Conservation (phyloP, 2,888 invertebrate genomes). For the Phytoseiulus persimilis region DNA sequence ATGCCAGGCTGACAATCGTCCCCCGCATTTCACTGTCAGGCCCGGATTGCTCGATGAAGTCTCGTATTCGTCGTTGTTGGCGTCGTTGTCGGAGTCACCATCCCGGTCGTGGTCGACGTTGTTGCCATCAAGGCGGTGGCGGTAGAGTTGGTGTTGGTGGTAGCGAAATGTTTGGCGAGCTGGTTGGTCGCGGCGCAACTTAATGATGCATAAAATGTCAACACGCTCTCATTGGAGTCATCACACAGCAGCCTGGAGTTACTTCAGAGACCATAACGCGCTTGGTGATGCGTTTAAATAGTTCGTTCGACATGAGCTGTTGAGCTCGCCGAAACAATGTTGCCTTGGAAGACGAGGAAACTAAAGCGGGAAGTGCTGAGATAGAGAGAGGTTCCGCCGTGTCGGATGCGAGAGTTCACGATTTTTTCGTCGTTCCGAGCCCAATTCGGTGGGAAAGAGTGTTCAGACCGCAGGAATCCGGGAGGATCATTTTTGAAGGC, state of each 20-base stretch:
- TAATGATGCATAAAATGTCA: not conserved
- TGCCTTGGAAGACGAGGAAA: not conserved
- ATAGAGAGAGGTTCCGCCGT: too few species aligned
- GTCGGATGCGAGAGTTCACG: too few species aligned
- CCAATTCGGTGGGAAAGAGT: too few species aligned
- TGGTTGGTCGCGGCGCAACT: not conserved
- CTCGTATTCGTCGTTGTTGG: not conserved
- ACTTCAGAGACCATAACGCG: not conserved
- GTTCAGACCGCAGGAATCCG: too few species aligned
- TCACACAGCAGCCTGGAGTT: not conserved
- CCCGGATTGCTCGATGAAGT: not conserved
- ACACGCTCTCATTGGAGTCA: not conserved
- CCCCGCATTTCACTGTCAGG: not conserved
- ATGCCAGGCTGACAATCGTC: not conserved
- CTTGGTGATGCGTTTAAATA: not conserved
- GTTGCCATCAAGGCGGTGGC: not conserved
- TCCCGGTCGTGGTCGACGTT: not conserved
- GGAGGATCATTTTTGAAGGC: too few species aligned
- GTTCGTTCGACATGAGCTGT: not conserved
- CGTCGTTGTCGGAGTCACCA: too few species aligned
- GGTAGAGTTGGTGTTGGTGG: not conserved
- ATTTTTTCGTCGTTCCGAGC: too few species aligned
- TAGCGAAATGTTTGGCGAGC: not conserved
- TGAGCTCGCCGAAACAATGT: not conserved
- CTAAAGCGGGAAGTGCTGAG: too few species aligned